Percentiles rank a stretch among this genome's conserved stretches.
Evolutionary conservation across 2,888 invertebrate species (phyloP).

Genomic region (Caenorhabditis sulstoni): DNA sequence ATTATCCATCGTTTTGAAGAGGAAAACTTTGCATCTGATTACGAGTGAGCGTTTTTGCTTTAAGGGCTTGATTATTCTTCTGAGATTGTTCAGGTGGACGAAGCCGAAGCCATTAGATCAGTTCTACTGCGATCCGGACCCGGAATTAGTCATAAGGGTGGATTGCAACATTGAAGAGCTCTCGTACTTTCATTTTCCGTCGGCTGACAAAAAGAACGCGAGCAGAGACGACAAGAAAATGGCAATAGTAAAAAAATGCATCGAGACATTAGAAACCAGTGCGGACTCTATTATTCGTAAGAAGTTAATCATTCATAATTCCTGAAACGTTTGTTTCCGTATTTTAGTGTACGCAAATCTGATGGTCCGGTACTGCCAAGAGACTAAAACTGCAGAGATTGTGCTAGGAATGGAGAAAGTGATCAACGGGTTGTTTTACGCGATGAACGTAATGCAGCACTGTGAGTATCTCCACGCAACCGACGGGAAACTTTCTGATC

Average conservation of each 20-base stretch:
- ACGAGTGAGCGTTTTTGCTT: background rate
- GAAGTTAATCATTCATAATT: too few relatives aligned
- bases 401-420: background rate
- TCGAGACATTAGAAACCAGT: background rate
- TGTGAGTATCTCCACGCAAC: background rate
- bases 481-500: background rate
- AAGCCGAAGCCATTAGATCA: constrained; percentile 1
- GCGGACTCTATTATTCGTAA: background rate
- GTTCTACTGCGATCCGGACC: background rate
- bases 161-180: background rate
- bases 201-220: background rate
- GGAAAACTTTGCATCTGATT: constrained; percentile 3
- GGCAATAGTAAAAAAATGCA: background rate
- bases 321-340: background rate
- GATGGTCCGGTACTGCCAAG: background rate
- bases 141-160: background rate
- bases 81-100: background rate
- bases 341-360: background rate
- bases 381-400: background rate
- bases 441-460: background rate
- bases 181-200: background rate
- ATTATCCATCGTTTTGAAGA: background rate
- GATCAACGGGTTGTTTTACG: background rate
- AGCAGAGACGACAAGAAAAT: background rate
- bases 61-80: background rate